phyloP scores from a whole-genome alignment of 2,888 invertebrate species.

The Plebejus argus region DNA sequence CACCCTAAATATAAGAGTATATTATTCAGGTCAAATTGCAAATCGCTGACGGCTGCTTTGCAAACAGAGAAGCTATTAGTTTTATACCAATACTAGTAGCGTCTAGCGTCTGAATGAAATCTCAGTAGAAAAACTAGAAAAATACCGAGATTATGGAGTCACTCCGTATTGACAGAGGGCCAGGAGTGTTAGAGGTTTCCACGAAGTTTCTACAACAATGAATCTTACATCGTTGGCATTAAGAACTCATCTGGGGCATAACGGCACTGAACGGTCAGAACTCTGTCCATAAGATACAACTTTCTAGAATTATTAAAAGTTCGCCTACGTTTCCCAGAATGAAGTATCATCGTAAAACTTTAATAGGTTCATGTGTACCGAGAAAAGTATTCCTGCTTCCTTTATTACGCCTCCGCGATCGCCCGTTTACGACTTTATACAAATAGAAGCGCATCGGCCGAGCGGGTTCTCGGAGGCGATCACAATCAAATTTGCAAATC shows the following conservation, averaged over 20 bases:
- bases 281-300: slow-evolving; percentile 39
- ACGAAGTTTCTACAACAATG: neutral
- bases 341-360: slow-evolving; percentile 26
- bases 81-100: slow-evolving; percentile 41
- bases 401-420: slow-evolving; percentile 20
- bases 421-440: neutral
- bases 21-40: slow-evolving; percentile 45
- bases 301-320: slow-evolving; percentile 44
- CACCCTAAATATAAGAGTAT: slow-evolving; percentile 42
- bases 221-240: neutral
- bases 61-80: slow-evolving; percentile 44
- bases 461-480: neutral
- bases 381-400: slow-evolving; percentile 34
- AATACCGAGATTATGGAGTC: slow-evolving; percentile 28
- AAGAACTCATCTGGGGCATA: neutral
- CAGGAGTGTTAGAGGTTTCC: neutral
- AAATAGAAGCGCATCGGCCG: neutral
- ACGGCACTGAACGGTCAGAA: neutral
- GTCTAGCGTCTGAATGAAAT: slow-evolving; percentile 27
- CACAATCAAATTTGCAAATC: slow-evolving; percentile 17
- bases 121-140: slow-evolving; percentile 33
- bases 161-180: slow-evolving; percentile 35
- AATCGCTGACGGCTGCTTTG: slow-evolving; percentile 42
- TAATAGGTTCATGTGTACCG: slow-evolving; percentile 36
- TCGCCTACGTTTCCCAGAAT: slow-evolving; percentile 35